Evolutionary conservation across 2,888 invertebrate genomes (phyloP), one percentile per base, ranked within the genome.

Genomic region (Helobdella robusta): DNA sequence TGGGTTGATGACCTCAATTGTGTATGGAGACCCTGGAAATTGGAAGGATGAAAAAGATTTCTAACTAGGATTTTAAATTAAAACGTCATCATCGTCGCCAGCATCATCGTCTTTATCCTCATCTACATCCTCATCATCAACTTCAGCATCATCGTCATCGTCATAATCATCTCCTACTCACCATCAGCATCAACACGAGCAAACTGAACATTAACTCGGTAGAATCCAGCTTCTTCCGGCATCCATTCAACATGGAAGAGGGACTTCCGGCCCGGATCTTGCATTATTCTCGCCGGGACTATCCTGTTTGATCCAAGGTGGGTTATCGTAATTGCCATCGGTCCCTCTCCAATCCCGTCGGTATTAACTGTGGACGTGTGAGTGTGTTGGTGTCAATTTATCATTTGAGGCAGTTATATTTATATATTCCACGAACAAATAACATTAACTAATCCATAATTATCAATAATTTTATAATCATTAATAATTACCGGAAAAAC

Each of bases 121-220:
- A n/a, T n/a, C n/a, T n/a, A n/a, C n/a, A n/a, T n/a, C n/a, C n/a
- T n/a, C n/a, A n/a, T n/a, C n/a, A n/a, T n/a, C n/a, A n/a, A n/a
- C n/a, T n/a, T n/a, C n/a, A n/a, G n/a, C n/a, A n/a, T n/a, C n/a
- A n/a, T n/a, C n/a, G n/a, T n/a, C n/a, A n/a, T n/a, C n/a, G n/a
- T n/a, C n/a, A 56, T 30, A 50, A 50, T 8, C 18, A 50, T 20
- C 52, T 11, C 20, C 32, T n/a, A 54, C 65, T 69, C 70, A 83
- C 84, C 93, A 77, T 84, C 84, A n/a, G 88, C 85, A 74, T 89
- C 89, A 76, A 87, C 87, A 11, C 92, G 93, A 77, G 94, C 94
- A 81, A 93, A 95, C 77, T 91, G 92, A 35, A 93, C 86, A 78
- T 93, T 92, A 48, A 92, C 85, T 74, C 87, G 87, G 74, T 85